Conservation (phyloP, 2,113 vertebrate genomes). For the Acanthisitta chloris region DNA sequence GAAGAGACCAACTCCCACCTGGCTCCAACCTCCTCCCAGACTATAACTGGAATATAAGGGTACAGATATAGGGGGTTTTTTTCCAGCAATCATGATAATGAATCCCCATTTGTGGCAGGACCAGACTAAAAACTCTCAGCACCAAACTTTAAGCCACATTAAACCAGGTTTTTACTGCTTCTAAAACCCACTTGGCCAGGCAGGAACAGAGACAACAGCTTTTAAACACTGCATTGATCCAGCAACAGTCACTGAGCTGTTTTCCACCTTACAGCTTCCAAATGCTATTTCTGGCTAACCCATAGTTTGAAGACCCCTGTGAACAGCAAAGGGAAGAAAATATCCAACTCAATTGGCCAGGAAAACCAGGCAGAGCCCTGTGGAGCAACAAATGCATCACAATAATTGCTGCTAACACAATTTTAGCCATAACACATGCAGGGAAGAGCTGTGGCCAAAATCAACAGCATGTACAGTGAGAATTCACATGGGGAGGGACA, state of each 20-base stretch:
- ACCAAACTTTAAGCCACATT: neutral
- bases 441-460: conserved; percentile 47
- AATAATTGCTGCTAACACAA: conserved; percentile 60
- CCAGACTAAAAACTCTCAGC: neutral
- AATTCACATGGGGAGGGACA: conserved; percentile 47
- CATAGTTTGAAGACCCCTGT: neutral
- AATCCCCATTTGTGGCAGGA: neutral
- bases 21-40: neutral
- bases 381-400: conserved; percentile 38
- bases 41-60: neutral
- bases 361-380: conserved; percentile 29
- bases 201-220: neutral
- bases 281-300: conserved; percentile 43
- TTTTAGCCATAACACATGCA: conserved; percentile 29
- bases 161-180: neutral
- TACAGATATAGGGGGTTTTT: neutral
- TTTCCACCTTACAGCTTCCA: conserved; percentile 1
- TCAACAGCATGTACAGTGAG: conserved; percentile 48
- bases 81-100: neutral
- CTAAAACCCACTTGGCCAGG: neutral
- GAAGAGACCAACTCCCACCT: neutral
- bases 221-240: conserved; percentile 2
- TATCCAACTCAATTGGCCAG: neutral
- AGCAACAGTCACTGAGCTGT: conserved; percentile 7
- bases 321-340: neutral